Base-by-base conservation (phyloP, 2,797 vertebrate species). In the Macropodus opercularis region DNA sequence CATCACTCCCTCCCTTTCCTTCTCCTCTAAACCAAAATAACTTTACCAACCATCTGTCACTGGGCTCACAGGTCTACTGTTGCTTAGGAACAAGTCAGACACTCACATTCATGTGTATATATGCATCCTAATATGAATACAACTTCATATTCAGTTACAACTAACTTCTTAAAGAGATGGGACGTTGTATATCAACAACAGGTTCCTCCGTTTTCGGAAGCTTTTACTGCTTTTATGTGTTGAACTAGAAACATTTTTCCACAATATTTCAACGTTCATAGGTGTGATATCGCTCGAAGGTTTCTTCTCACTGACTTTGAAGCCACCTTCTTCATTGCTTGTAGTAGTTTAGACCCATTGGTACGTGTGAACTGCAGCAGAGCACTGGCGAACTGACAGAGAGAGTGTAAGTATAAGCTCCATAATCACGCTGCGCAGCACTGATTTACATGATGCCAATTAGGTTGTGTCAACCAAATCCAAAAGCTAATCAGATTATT, bases 11-110 rank as follows among this genome's bases (percentile, higher is more conserved):
- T 66, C 68, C 64, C 75, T 69, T 63, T 73, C 64, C 70, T 76
- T 84, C 84, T 87, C 81, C 84, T 88, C 87, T 53, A 86, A 91
- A 90, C 88, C 77, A 92, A 92, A 92, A 93, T 92, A 92, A 92
- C 91, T 91, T 91, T 82, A 89, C 85, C 87, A 91, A 89, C 91
- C 92, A 92, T 92, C 92, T 92, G 92, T 91, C 91, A 85, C 84
- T 74, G 87, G 86, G 85, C 90, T 88, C 87, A 86, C 85, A 89
- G 87, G 91, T 89, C 83, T 86, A 75, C 83, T 89, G 92, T 93
- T 94, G 91, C 92, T 91, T 89, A 90, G 91, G 83, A 91, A 92
- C 92, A 90, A 90, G 84, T 92, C 77, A 72, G 83, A 83, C 71
- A 71, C 69, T 79, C 68, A 50, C 68, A 56, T 77, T 68, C 68